phyloP scores from a whole-genome alignment of 2,797 vertebrate species.

The Otolemur crassicaudatus region DNA sequence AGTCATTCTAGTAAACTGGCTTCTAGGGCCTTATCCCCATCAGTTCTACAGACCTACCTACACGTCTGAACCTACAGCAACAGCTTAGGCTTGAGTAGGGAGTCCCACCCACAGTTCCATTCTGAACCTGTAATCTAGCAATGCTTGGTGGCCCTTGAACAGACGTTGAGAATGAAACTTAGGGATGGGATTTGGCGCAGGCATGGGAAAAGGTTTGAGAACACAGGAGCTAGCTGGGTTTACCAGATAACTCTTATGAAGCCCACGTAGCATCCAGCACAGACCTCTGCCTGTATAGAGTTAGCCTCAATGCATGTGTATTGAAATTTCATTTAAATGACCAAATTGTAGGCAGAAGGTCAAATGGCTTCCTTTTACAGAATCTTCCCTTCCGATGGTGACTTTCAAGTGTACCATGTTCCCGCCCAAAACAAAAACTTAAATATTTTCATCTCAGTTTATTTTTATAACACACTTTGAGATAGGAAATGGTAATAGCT shows the following conservation, averaged over 20 bases:
- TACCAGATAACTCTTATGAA: not conserved
- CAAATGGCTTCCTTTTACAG: not conserved
- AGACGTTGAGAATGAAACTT: slow-evolving; percentile 4
- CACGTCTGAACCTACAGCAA: not conserved
- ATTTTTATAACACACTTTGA: slow-evolving; percentile 55
- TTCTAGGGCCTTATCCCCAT: not conserved
- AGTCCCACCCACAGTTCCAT: not conserved
- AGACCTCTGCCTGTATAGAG: not conserved
- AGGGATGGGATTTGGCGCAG: not conserved
- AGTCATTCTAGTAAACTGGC: not conserved
- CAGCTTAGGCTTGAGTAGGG: not conserved
- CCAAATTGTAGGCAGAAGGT: not conserved
- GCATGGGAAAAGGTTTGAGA: not conserved
- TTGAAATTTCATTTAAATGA: not conserved
- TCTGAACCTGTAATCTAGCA: not conserved
- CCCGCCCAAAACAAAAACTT: not conserved
- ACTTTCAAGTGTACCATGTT: not conserved
- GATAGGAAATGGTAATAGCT: slow-evolving; percentile 39
- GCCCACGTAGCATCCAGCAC: not conserved
- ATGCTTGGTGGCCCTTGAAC: not conserved
- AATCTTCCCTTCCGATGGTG: not conserved
- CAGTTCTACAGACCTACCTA: not conserved
- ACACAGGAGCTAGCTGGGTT: not conserved
- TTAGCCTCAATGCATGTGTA: not conserved
- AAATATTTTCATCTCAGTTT: slow-evolving; percentile 32